These are phyloP conservation scores for Stegodyphus dumicola DNA, from an alignment of 1,140 invertebrate species.

Conservation along the genomic window DNA sequence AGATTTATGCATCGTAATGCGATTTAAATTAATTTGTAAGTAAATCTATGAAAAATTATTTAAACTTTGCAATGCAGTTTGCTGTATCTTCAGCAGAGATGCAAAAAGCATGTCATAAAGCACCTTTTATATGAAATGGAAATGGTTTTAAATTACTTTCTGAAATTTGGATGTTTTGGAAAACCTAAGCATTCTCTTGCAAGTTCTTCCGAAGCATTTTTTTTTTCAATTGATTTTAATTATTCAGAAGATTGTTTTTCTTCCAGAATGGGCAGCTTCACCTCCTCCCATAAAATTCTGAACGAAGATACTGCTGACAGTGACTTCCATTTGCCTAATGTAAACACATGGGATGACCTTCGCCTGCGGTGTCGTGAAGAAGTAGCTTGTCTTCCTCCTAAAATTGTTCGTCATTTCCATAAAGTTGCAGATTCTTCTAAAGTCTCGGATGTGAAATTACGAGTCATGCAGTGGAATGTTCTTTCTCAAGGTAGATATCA, in stretches of 20 bases:
- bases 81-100: too few species aligned
- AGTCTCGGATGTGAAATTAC: constrained; percentile 65
- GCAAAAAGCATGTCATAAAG: too few species aligned
- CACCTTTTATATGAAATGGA: too few species aligned
- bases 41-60: too few species aligned
- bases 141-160: too few species aligned
- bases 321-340: constrained; percentile 67
- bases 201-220: neutral
- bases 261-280: constrained; percentile 81
- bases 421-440: constrained; percentile 12
- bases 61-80: too few species aligned
- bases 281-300: constrained; percentile 76
- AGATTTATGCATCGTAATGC: too few species aligned
- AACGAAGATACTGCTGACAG: constrained; percentile 77
- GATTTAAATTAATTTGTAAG: too few species aligned
- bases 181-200: too few species aligned
- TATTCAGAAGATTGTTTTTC: neutral
- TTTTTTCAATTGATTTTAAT: neutral
- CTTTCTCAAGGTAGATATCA: constrained; percentile 76
- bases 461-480: constrained; percentile 82
- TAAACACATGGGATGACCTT: constrained; percentile 66
- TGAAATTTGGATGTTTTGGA: too few species aligned
- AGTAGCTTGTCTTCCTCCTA: constrained; percentile 67
- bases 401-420: constrained; percentile 68
- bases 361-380: constrained; percentile 72